Evolutionary conservation across 2,797 vertebrate species (phyloP).

Genomic region (Schizothorax lantsangensis): DNA sequence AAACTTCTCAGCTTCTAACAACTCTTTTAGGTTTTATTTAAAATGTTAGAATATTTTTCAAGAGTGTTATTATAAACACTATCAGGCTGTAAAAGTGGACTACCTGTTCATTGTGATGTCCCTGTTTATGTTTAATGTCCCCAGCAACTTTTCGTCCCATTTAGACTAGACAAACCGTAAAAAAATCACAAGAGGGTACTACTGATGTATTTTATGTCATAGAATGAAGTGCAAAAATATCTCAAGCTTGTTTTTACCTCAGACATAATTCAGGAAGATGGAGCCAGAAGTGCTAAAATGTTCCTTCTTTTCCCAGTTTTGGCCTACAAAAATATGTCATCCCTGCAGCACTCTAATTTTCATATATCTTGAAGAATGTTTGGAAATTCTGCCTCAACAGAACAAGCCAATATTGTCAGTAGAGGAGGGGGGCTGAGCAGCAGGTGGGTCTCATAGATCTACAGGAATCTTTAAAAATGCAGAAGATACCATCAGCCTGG

Average conservation of each 20-base stretch:
- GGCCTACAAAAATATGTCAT: background rate
- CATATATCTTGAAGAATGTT: conserved; percentile 1
- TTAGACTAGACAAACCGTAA: no score
- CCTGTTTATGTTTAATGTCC: no score
- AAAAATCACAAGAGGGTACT: no score
- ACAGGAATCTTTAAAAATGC: conserved; percentile 32
- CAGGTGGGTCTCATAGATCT: conserved; percentile 30
- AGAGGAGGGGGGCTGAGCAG: background rate
- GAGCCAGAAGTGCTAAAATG: background rate
- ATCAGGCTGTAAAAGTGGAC: no score
- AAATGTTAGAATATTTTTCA: no score
- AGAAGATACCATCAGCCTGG: conserved; percentile 21
- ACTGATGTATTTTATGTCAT: background rate
- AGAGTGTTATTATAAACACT: no score
- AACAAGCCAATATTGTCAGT: background rate
- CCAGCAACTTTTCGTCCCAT: no score
- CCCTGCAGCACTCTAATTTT: background rate
- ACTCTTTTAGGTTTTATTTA: no score
- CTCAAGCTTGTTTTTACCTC: background rate
- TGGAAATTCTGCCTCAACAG: background rate
- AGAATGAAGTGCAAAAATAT: background rate
- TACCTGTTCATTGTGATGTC: no score
- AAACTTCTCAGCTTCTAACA: no score
- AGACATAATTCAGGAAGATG: background rate
- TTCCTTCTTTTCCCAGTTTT: background rate